Base-by-base conservation (phyloP, 2,113 vertebrate genomes). In the Oplegnathus fasciatus region DNA sequence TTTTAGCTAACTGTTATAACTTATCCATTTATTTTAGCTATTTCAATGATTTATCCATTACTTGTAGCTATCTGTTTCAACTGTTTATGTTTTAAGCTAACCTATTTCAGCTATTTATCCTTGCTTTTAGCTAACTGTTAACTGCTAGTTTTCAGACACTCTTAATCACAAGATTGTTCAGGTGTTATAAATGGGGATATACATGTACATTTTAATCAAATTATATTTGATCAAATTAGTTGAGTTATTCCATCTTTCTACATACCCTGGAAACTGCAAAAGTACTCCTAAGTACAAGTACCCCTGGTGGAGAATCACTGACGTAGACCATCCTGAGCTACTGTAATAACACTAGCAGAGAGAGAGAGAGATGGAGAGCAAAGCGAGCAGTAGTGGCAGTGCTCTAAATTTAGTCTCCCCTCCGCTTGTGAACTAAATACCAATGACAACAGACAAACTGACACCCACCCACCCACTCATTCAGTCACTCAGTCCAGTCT, bases 331-430 rank as follows among this genome's bases (percentile, higher is more conserved):
- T 82, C 73, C 60, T 75, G 54, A 75, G 44, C 80, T 83, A 58
- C 70, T 70, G 58, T 88, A 68, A 61, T 74, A 75, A 69, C 50
- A 62, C 60, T 28, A 34, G 78, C 85, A 75, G 69, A 65, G 50
- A 62, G 52, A 87, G 28, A 84, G 37, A 60, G 30, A 70, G 84
- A 71, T 55, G 70, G 64, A 82, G 78, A 66, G 64, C 52, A 71
- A 67, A 78, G 65, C 0, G 22, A 75, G 86, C 79, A 82, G 81
- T 79, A 44, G 85, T 75, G 65, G 71, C 74, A 64, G 58, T 0
- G 18, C 81, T 94, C 98, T 98, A 99, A 97, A 97, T 98, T 97
- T 99, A 99, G 96, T 90, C 37, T 42, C 94, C 95, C 94, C 96
- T 95, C 95, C 0, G 44, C 92, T 89, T 80, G 80, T 97, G 96